Percentiles rank a stretch among this genome's conserved stretches.
These are phyloP conservation scores for Ctenopoma multispine DNA, from an alignment of 2,797 vertebrate species.

Conservation along the genomic window DNA sequence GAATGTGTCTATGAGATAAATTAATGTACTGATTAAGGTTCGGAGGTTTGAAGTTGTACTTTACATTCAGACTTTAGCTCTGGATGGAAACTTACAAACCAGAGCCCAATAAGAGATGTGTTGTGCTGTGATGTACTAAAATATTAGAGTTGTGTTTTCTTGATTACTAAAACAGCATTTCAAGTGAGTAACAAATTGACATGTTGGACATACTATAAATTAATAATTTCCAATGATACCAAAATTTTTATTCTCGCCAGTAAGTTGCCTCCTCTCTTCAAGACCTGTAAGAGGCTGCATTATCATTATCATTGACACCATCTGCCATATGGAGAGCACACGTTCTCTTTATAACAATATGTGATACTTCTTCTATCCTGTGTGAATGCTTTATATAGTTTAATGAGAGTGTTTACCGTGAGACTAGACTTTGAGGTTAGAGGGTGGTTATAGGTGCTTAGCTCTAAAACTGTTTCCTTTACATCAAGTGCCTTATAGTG, in stretches of 20 bases:
- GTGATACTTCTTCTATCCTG: too few species aligned
- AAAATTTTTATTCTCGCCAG: conserved; percentile 7
- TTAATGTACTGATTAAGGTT: conserved; percentile 2
- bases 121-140: background rate
- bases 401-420: background rate
- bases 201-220: background rate
- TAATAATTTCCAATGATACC: background rate
- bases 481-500: background rate
- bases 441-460: background rate
- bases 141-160: background rate
- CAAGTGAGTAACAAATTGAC: too few species aligned
- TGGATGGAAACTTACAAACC: conserved; percentile 10
- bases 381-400: background rate
- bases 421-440: background rate
- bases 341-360: background rate
- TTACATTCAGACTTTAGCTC: conserved; percentile 15
- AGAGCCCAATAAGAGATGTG: background rate
- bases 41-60: background rate
- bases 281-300: conserved; percentile 15
- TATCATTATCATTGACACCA: conserved; percentile 24
- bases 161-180: too few species aligned
- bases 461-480: conserved; percentile 18
- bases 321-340: conserved; percentile 10
- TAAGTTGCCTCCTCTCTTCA: conserved; percentile 2
- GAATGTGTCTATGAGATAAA: conserved; percentile 12